A percentile compares a stretch with the other conserved stretches of the same genome.
phyloP scores from a whole-genome alignment of 2,888 invertebrate species.

The Tenthredo amoena region DNA sequence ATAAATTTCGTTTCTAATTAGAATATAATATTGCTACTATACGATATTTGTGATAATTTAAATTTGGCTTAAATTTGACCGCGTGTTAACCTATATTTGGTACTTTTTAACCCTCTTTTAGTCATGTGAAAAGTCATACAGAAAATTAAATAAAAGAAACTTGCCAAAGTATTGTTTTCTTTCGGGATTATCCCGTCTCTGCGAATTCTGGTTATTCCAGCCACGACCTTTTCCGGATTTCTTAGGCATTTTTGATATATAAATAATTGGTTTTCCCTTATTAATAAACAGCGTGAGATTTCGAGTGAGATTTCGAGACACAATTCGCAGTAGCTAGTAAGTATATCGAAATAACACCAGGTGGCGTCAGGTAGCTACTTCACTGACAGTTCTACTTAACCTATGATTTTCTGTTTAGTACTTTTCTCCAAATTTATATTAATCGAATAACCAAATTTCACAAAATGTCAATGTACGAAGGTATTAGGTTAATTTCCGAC shows the following conservation, averaged over 20 bases:
- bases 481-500: slow-evolving; percentile 88
- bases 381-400: slow-evolving; percentile 37
- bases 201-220: neutral
- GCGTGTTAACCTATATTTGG: slow-evolving; percentile 4
- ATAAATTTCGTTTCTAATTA: neutral
- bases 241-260: slow-evolving; percentile 30
- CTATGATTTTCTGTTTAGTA: neutral
- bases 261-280: neutral
- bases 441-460: slow-evolving; percentile 62
- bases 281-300: neutral
- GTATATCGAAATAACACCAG: neutral
- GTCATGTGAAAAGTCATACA: neutral
- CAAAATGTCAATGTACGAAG: slow-evolving; percentile 90
- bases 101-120: neutral
- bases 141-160: neutral
- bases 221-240: slow-evolving; percentile 46
- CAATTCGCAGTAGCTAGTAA: neutral
- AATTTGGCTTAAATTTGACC: neutral
- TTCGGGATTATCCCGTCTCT: slow-evolving; percentile 25
- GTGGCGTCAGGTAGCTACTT: neutral
- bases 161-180: slow-evolving; percentile 41
- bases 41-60: neutral
- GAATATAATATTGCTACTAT: neutral
- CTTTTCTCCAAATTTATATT: neutral
- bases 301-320: neutral